Evolutionary conservation across 2,113 vertebrate genomes (phyloP).

Genomic region (Loxodonta africana): DNA sequence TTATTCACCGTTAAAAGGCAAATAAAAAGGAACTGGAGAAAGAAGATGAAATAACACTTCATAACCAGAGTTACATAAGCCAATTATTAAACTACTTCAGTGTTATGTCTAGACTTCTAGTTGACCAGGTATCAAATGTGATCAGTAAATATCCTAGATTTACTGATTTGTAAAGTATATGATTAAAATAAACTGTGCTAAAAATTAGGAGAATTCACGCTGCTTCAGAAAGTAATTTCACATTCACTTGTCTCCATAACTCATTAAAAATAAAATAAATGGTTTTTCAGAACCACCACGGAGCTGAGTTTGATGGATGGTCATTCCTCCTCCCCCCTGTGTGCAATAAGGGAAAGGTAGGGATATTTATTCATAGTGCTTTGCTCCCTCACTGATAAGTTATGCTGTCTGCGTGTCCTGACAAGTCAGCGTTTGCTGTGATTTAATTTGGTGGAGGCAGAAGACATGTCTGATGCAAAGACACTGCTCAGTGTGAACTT

Average conservation of each 20-base stretch:
- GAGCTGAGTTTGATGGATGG: slow-evolving; percentile 12
- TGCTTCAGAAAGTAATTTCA: slow-evolving; percentile 30
- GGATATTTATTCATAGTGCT: background rate
- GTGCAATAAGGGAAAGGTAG: background rate
- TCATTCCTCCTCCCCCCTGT: background rate
- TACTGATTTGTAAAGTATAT: background rate
- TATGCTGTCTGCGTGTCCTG: background rate
- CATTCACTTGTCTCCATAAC: slow-evolving; percentile 36
- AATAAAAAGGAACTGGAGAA: background rate
- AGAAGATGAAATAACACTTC: background rate
- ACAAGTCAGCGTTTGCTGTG: background rate
- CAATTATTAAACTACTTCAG: background rate
- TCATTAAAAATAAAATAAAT: slow-evolving; percentile 66
- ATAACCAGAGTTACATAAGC: background rate
- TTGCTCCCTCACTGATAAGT: background rate
- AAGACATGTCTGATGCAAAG: background rate
- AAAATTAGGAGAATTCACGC: background rate
- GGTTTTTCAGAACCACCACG: background rate
- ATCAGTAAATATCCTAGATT: slow-evolving; percentile 11
- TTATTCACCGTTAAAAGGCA: background rate
- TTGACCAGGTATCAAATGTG: background rate
- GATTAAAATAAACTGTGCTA: background rate
- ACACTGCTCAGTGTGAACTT: background rate
- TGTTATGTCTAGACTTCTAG: background rate
- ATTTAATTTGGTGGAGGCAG: background rate